Base-by-base conservation (phyloP, 2,113 vertebrate genomes). In the Pollimyrus isidori region DNA sequence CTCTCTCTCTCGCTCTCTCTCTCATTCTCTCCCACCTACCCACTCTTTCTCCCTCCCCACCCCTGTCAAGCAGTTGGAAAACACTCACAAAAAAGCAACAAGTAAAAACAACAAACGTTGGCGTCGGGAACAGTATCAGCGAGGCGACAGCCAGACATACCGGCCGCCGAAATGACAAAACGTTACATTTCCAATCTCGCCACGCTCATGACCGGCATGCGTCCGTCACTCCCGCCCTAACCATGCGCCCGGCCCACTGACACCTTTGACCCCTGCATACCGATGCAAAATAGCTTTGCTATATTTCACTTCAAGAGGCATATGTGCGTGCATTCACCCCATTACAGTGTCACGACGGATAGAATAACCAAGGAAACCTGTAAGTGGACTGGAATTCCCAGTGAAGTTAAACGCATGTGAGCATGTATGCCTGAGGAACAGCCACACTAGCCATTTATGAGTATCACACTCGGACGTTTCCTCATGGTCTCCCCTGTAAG, bases 201-300 rank as follows among this genome's bases (percentile, higher is more conserved):
- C 87, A 35, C 89, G 58, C 58, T 87, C 39, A 11, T 35, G 85
- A 52, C 23, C 52, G 87, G 2, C 48, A 50, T 21, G 83, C 45
- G 39, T 39, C 23, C 15, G 52, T 88, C 52, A 56, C n/a, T 69
- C 35, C 56, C 91, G 87, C 90, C 52, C 80, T 39, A 86, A 88
- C 88, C 90, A 88, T 87, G 90, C 88, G 48, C 90, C 89, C 52
- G 91, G 90, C 87, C 90, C 91, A 91, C 90, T 91, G 45, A 93
- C 92, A 95, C 94, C 95, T 94, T 89, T 93, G 92, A 95, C 94
- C 94, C 90, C 89, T 93, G 91, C 92, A 93, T 93, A 93, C 92
- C 89, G 90, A 93, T 91, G 49, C 91, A 90, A 91, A 94, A 94
- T 93, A 92, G 91, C 93, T 90, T 86, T 35, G 89, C 90, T 93